Conservation (phyloP, 2,113 vertebrate species). For the Lagopus muta region DNA sequence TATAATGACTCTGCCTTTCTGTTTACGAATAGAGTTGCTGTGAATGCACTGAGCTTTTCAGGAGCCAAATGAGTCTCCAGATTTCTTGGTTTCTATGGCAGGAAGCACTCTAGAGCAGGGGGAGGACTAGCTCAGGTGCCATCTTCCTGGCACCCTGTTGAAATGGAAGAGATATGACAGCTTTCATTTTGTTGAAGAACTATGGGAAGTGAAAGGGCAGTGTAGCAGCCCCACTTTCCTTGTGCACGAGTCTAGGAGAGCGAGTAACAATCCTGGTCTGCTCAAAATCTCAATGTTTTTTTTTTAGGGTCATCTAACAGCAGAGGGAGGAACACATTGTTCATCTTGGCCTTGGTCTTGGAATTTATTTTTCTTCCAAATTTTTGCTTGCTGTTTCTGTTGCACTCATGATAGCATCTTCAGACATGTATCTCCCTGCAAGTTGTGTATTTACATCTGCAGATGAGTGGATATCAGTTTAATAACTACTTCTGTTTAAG, state of each 20-base stretch:
- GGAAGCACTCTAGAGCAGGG: background rate
- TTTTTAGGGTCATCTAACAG: conserved; percentile 38
- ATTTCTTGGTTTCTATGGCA: background rate
- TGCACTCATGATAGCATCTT: conserved; percentile 1
- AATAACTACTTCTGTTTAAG: background rate
- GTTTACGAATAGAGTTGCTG: background rate
- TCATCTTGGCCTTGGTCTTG: conserved; percentile 36
- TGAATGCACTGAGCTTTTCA: background rate
- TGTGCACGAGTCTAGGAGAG: conserved; percentile 24
- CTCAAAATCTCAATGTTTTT: conserved; percentile 51
- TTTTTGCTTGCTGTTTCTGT: conserved; percentile 38
- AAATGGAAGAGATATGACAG: background rate
- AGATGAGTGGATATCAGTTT: background rate
- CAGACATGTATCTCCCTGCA: background rate
- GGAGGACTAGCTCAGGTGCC: background rate
- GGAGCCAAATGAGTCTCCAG: background rate
- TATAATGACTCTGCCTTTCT: background rate
- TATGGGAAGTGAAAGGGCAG: accelerated
- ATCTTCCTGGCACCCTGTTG: background rate
- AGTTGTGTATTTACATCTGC: background rate
- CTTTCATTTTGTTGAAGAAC: background rate
- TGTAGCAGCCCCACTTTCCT: conserved; percentile 17
- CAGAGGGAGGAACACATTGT: background rate
- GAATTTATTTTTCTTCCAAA: conserved; percentile 2
- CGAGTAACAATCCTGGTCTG: conserved; percentile 28